Evolutionary conservation across 37 sponge, comb jelly and placozoan genomes (phyloP), one percentile per base, ranked within the genome.

Genomic region (Tethya wilhelma): DNA sequence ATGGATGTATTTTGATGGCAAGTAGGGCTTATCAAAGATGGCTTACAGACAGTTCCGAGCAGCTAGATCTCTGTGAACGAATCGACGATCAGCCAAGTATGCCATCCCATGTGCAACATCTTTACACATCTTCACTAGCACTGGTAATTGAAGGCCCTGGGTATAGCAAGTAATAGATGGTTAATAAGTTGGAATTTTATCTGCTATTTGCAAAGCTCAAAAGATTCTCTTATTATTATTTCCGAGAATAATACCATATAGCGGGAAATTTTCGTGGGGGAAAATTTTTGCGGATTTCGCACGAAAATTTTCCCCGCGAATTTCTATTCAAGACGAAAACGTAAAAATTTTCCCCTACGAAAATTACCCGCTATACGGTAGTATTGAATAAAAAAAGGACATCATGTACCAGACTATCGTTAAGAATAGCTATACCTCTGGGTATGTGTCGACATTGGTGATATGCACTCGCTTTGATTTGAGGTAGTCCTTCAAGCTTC

Each of bases 401-500:
- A n/a, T n/a, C n/a, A n/a, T n/a, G 53, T 49, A 49, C 53, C 9
- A n/a, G 29, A 44, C 75, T 43, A n/a, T n/a, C n/a, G n/a, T n/a
- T n/a, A n/a, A n/a, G n/a, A n/a, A n/a, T n/a, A n/a, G n/a, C n/a
- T n/a, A n/a, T 32, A 77, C 79, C 64, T 67, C 68, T 49, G 79
- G 79, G 34, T 23, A 42, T 23, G 79, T 23, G 9, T 49, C 56
- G 19, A 67, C 38, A 49, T 79, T 38, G 20, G 67, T 65, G 19
- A 56, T 22, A 49, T 67, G 68, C 2, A 33, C 56, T 28, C 79
- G 49, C 38, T 67, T 66, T 0, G 17, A 25, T 28, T 79, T 65
- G 25, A 79, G 64, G 33, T 43, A 79, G 56, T 79, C 68, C 32
- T 62, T 59, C 26, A 77, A 34, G 46, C 44, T 77, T 40, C 77